Conservation (phyloP, 2,888 invertebrate species). For the Cistogaster globosa region DNA sequence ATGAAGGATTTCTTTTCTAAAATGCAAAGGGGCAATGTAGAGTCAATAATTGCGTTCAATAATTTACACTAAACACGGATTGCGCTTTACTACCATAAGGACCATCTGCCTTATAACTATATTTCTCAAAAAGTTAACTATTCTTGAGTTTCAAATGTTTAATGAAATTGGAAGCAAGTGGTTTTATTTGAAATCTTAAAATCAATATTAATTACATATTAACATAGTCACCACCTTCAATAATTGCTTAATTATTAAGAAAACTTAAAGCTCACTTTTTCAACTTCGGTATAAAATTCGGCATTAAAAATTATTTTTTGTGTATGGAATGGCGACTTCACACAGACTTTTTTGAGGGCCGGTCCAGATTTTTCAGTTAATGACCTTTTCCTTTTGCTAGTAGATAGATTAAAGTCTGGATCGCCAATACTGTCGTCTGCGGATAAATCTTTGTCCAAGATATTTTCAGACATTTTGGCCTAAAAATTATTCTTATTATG, state of each 20-base stretch:
- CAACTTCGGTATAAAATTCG: conserved; percentile 2
- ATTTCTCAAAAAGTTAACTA: neutral
- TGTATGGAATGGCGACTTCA: neutral
- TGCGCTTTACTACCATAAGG: neutral
- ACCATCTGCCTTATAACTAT: neutral
- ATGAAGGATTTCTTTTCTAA: conserved; percentile 16
- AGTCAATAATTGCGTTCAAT: neutral
- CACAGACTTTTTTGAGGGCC: conserved; percentile 16
- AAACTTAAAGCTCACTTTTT: conserved; percentile 7
- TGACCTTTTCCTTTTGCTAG: neutral
- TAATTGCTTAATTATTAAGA: neutral
- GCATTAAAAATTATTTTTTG: conserved; percentile 6
- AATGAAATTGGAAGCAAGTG: conserved; percentile 4
- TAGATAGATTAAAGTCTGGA: neutral
- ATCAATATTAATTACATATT: neutral
- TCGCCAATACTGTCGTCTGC: conserved; percentile 1
- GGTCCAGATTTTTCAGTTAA: neutral
- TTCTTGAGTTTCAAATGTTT: neutral
- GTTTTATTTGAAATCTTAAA: conserved; percentile 2
- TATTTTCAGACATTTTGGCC: neutral
- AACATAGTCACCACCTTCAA: too few species aligned
- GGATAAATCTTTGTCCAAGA: conserved; percentile 1
- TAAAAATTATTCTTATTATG: neutral
- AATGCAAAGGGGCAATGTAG: neutral
- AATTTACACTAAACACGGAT: neutral